Conservation (phyloP, 2,888 invertebrate species). For the Agapostemon virescens region DNA sequence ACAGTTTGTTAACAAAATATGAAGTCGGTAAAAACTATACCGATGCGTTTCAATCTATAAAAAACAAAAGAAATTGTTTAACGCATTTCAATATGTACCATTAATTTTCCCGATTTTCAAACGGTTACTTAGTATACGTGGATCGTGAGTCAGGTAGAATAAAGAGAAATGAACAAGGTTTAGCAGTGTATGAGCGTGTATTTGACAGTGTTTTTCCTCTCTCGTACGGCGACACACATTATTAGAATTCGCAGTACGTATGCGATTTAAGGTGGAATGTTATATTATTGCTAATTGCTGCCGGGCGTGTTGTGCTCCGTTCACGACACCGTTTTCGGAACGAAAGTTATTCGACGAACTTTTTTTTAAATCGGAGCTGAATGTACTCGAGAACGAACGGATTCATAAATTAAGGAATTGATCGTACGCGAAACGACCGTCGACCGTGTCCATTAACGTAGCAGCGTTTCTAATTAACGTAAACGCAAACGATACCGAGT, state of each 20-base stretch:
- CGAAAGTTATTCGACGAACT: conserved; percentile 28
- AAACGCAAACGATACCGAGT: neutral
- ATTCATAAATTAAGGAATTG: conserved; percentile 22
- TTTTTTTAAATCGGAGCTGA: conserved; percentile 5
- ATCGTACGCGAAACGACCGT: conserved; percentile 45
- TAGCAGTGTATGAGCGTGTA: conserved; percentile 80
- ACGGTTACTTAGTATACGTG: no score
- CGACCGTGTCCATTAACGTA: conserved; percentile 14
- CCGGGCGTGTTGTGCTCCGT: conserved; percentile 74
- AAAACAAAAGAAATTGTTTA: no score
- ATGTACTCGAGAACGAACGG: conserved; percentile 27
- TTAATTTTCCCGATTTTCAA: no score
- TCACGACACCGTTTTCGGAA: conserved; percentile 36
- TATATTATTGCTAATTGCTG: conserved; percentile 78
- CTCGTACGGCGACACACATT: conserved; percentile 76
- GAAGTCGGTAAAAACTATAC: no score
- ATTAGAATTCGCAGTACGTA: conserved; percentile 76
- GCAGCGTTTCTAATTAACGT: conserved; percentile 42
- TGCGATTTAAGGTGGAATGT: conserved; percentile 77
- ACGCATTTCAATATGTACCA: no score
- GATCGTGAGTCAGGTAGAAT: conserved; percentile 1
- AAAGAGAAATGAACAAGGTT: conserved; percentile 42
- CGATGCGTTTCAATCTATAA: no score
- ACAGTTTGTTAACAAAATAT: no score
- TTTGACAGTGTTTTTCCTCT: conserved; percentile 78